Conservation (phyloP, 2,797 vertebrate genomes). For the Schizopygopsis pylzovi region DNA sequence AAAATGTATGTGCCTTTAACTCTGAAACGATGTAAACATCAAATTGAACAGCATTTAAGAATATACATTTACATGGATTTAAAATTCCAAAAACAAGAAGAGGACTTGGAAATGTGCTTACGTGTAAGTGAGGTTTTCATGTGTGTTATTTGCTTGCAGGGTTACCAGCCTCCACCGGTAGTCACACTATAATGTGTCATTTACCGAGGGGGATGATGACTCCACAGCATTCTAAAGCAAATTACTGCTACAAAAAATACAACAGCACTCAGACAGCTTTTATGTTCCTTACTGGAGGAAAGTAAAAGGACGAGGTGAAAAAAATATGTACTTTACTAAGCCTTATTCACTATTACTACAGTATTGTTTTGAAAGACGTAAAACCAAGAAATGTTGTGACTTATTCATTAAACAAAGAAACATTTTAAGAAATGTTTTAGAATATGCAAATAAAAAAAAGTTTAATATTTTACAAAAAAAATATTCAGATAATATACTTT, state of each 20-base stretch:
- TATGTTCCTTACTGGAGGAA: constrained; percentile 49
- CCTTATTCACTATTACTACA: constrained; percentile 4
- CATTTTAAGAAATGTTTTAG: not conserved
- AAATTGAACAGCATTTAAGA: not conserved
- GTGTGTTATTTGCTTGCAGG: constrained; percentile 18
- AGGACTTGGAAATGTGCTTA: not conserved
- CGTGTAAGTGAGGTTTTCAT: constrained; percentile 24
- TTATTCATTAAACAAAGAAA: too few species aligned
- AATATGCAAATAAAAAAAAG: not conserved
- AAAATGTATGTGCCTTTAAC: not conserved
- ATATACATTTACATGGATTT: not conserved
- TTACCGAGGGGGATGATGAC: constrained; percentile 16
- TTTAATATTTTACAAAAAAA: not conserved
- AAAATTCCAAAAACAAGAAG: not conserved
- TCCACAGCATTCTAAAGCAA: constrained; percentile 44
- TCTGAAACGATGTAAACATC: not conserved
- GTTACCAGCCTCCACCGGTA: constrained; percentile 32
- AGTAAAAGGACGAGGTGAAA: constrained; percentile 16
- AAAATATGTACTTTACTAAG: constrained; percentile 40
- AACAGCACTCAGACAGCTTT: constrained; percentile 45
- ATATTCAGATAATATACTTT: not conserved
- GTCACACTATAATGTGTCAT: constrained; percentile 39
- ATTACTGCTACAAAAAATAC: constrained; percentile 50
- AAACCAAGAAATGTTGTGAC: not conserved
- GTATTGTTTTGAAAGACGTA: not conserved